A percentile compares a stretch with the other conserved stretches of the same genome.
Evolutionary conservation across 2,113 vertebrate genomes (phyloP).

Genomic region (Anas platyrhynchos): DNA sequence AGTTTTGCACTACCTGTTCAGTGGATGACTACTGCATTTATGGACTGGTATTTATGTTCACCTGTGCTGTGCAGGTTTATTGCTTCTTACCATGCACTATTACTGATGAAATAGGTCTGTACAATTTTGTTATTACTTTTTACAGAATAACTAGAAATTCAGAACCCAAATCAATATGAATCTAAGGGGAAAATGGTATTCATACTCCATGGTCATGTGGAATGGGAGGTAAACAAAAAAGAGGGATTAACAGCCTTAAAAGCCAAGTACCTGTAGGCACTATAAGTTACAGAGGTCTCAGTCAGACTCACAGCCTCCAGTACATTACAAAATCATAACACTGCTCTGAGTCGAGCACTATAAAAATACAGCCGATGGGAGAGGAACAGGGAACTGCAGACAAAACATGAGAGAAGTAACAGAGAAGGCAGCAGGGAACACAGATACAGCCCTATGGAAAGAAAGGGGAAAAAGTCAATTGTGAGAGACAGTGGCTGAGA

Average conservation of each 20-base stretch:
- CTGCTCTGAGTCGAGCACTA: background rate
- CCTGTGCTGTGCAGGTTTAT: conserved; percentile 21
- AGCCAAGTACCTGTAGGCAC: background rate
- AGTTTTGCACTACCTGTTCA: background rate
- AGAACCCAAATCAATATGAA: background rate
- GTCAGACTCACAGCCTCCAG: background rate
- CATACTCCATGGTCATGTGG: background rate
- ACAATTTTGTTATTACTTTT: conserved; percentile 36
- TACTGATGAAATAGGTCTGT: background rate
- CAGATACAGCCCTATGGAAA: background rate
- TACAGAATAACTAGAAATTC: background rate
- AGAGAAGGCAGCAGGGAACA: background rate
- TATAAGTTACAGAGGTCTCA: background rate
- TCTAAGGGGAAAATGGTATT: background rate
- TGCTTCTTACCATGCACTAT: background rate
- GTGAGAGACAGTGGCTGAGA: background rate
- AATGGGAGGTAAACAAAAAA: background rate
- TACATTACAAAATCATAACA: background rate
- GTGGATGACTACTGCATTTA: conserved; percentile 19
- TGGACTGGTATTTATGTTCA: conserved; percentile 28
- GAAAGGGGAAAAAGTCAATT: background rate
- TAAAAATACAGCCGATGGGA: background rate
- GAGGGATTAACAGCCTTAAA: background rate
- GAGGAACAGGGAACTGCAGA: background rate
- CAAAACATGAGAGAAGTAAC: background rate